A percentile compares a stretch with the other conserved stretches of the same genome.
Evolutionary conservation across 2,888 invertebrate genomes (phyloP).

Genomic region (Elysia crispata): DNA sequence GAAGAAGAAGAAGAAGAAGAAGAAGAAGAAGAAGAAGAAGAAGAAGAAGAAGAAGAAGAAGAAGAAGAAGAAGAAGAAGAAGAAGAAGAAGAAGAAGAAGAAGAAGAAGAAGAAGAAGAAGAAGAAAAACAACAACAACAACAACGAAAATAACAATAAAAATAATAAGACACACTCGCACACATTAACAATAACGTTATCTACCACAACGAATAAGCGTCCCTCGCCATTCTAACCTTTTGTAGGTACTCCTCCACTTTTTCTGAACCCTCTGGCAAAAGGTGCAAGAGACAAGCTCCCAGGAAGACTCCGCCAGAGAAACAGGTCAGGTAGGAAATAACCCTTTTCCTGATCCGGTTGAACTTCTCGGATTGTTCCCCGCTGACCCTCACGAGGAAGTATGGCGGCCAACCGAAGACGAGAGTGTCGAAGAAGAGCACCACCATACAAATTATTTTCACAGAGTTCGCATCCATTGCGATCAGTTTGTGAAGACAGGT

Average conservation of each 20-base stretch:
- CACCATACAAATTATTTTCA: slow-evolving; percentile 32
- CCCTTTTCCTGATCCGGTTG: neutral
- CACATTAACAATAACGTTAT: neutral
- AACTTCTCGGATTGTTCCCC: neutral
- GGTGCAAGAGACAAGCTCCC: slow-evolving; percentile 75
- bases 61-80: slow-evolving; percentile 39
- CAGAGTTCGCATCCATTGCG: slow-evolving; percentile 12
- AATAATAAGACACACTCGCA: too few species aligned
- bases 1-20: slow-evolving; percentile 27
- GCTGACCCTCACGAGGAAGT: slow-evolving; percentile 25
- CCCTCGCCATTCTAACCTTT: too few species aligned
- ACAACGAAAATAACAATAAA: neutral
- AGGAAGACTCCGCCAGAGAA: slow-evolving; percentile 77
- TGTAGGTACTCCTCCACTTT: slow-evolving; percentile 58
- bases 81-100: slow-evolving; percentile 38
- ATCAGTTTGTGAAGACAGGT: neutral
- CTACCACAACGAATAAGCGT: too few species aligned
- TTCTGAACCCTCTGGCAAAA: slow-evolving; percentile 75
- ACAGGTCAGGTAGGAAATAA: slow-evolving; percentile 63
- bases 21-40: slow-evolving; percentile 39
- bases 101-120: slow-evolving; percentile 35
- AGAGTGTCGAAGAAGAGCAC: slow-evolving; percentile 37
- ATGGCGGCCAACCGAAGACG: slow-evolving; percentile 40
- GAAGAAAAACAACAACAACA: too few species aligned
- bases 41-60: slow-evolving; percentile 39